Evolutionary conservation across 2,888 invertebrate species (phyloP).

Genomic region (Lasioglossum malachurum): DNA sequence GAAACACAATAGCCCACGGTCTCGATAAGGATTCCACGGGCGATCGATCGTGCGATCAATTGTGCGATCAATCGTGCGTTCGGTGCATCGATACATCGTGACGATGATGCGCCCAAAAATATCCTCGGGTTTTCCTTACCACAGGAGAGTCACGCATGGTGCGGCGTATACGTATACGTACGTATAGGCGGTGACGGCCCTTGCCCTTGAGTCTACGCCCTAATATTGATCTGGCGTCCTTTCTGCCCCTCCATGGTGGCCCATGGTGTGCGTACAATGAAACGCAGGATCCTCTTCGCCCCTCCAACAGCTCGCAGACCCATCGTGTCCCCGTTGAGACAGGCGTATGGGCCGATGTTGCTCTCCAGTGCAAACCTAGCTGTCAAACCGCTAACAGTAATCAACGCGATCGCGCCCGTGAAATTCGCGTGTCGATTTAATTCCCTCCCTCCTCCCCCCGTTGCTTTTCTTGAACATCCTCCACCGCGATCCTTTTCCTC

Average conservation of each 20-base stretch:
- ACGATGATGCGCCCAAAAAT: constrained; percentile 21
- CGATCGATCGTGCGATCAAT: constrained; percentile 42
- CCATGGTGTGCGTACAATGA: constrained; percentile 72
- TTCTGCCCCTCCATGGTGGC: constrained; percentile 71
- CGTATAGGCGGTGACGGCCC: constrained; percentile 69
- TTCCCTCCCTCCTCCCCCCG: neutral
- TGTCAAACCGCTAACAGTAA: constrained; percentile 80
- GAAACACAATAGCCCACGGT: constrained; percentile 46
- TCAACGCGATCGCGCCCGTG: constrained; percentile 47
- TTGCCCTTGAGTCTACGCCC: constrained; percentile 82
- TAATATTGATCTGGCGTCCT: constrained; percentile 82
- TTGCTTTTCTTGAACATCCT: neutral
- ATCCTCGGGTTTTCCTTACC: constrained; percentile 30
- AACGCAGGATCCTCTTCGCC: constrained; percentile 65
- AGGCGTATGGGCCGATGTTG: constrained; percentile 76
- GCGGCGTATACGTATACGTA: neutral
- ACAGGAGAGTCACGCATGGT: neutral
- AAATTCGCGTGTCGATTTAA: neutral
- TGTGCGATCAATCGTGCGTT: neutral
- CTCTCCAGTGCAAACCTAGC: constrained; percentile 79
- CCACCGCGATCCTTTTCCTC: neutral
- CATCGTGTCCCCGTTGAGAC: constrained; percentile 49
- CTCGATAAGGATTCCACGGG: constrained; percentile 58
- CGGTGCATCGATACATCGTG: constrained; percentile 28
- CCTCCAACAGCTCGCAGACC: constrained; percentile 53